Base-by-base conservation (phyloP, 2,797 vertebrate species). In the Fringilla coelebs region DNA sequence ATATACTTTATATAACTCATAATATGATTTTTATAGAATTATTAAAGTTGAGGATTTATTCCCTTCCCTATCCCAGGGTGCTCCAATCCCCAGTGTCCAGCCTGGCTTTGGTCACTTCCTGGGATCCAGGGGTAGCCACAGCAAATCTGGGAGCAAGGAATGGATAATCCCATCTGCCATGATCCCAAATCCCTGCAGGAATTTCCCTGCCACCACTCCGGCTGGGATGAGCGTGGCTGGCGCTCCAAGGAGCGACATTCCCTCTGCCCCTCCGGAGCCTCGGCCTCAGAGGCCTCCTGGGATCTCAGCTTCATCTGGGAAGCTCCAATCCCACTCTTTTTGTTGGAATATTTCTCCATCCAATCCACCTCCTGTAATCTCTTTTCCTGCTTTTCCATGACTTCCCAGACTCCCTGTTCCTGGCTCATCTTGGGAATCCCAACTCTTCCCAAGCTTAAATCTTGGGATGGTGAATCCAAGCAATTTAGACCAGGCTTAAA, bases 201-300 rank as follows among this genome's bases (percentile, higher is more conserved):
- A 26, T 58, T 58, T 36, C 57, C 57, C 24, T 36, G 57, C 11
- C 24, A 58, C 16, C 34, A 26, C 12, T 58, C 57, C 24, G 1
- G 16, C 1, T 8, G 24, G 57, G 34, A 36, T 36, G 34, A 58
- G 57, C 7, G 1, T 6, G 3, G 57, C 57, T 13, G 57, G 34
- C 18, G 57, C 24, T 36, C 57, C 57, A 26, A 18, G 34, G 57
- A 58, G 24, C 2, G 16, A 58, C 16, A 58, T 58, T 58, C 34
- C 34, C 0, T 1, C 24, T 36, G 24, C 57, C 36, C 57, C 57
- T 58, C 21, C 5, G 0, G 11, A 58, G 24, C 5, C 24, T 26
- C 4, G 2, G 57, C 34, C 34, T 26, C 12, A 26, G 57, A 58
- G 57, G 11, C 16, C 16, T 36, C 34, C 57, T 58, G 57, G 34